Evolutionary conservation across 2,888 invertebrate genomes (phyloP), one percentile per base, ranked within the genome.

Genomic region (Torymus auratus): DNA sequence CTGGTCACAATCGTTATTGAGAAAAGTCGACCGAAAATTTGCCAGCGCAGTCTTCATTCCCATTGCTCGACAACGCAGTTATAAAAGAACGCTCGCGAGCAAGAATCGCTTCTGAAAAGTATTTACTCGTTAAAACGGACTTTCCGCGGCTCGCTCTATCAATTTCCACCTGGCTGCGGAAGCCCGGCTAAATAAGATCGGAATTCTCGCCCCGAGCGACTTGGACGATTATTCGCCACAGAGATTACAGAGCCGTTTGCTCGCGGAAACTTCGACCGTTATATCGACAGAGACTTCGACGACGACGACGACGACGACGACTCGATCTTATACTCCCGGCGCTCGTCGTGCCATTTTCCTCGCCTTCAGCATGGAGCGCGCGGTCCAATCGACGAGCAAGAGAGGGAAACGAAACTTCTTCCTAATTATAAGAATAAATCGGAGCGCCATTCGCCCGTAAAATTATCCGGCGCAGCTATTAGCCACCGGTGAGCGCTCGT

Each of bases 381-480:
- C n/a, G n/a, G 28, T 56, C 41, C 20, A 61, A 50, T 52, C 61
- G 71, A 71, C 61, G 61, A 41, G 11, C n/a, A 41, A 64, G 64
- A 23, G 23, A 11, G 12, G 41, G 41, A 56, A 20, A 13, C 20
- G 52, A 41, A 76, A 52, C 58, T 60, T 58, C 17, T 23, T 56
- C 55, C 62, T 75, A 75, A 80, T 80, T 70, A 75, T 69, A 60
- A 80, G 65, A 75, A 80, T 73, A 80, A 80, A 80, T 80, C 65
- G 65, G 23, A 52, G 15, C 11, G 14, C 17, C 61, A 28, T 23
- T 74, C 64, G 60, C 11, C 52, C 53, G 60, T 75, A 75, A 80
- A 80, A 80, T 80, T 74, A 80, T 74, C 70, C 74, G 5, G 50
- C 20, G 11, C 14, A 20, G 53, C 68, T 73, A 73, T 79, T 69